phyloP scores from a whole-genome alignment of 2,113 vertebrate genomes.

The Rhagologus leucostigma region DNA sequence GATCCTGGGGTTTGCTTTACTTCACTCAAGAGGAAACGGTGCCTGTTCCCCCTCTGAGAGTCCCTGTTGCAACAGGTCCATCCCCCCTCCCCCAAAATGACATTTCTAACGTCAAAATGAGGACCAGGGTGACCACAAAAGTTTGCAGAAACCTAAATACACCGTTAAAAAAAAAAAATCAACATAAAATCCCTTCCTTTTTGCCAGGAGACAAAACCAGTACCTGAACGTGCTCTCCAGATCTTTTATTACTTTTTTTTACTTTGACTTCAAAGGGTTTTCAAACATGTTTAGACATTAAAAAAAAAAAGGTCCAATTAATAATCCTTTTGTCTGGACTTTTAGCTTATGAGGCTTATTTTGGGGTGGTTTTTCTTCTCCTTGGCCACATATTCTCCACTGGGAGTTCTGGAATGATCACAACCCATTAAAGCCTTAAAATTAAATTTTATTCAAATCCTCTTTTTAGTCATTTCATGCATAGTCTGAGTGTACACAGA shows the following conservation, averaged over 20 bases:
- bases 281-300: conserved; percentile 28
- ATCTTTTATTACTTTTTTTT: neutral
- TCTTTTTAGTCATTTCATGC: neutral
- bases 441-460: neutral
- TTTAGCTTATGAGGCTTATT: neutral
- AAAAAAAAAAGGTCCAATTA: neutral
- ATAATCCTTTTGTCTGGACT: neutral
- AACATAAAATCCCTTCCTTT: neutral
- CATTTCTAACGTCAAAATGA: neutral
- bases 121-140: neutral
- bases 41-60: neutral
- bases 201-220: neutral
- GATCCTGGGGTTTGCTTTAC: neutral
- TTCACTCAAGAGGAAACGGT: neutral
- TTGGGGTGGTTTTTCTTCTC: neutral
- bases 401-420: neutral
- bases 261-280: conserved; percentile 23
- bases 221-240: neutral
- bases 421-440: neutral
- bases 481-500: fast-evolving
- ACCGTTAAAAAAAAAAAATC: fast-evolving
- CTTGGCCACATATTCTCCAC: neutral
- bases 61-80: neutral
- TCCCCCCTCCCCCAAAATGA: neutral
- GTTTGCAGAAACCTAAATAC: neutral